phyloP scores from a whole-genome alignment of 2,113 vertebrate species.

The Heloderma charlesbogerti region DNA sequence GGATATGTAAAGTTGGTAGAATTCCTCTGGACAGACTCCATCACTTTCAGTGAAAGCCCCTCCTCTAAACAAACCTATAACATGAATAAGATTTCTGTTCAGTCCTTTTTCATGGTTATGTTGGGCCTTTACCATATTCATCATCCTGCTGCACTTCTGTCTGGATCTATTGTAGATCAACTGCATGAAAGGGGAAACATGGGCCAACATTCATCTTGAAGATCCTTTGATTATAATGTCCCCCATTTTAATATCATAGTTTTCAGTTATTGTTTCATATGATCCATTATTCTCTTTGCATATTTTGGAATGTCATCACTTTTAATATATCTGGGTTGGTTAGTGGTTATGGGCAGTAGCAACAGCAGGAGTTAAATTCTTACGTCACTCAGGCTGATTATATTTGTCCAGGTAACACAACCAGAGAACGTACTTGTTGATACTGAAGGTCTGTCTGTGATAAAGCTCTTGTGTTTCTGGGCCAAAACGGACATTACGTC shows the following conservation, averaged over 20 bases:
- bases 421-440: not conserved
- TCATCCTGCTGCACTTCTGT: not conserved
- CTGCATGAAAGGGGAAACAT: not conserved
- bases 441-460: not conserved
- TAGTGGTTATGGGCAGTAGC: not conserved
- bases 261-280: not conserved
- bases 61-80: not conserved
- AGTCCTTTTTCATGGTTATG: not conserved
- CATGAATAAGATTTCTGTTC: not conserved
- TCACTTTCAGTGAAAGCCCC: not conserved
- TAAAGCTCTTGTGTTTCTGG: not conserved
- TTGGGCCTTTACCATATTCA: not conserved
- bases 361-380: not conserved
- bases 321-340: not conserved
- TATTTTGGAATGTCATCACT: not conserved
- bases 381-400: not conserved
- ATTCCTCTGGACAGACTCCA: not conserved
- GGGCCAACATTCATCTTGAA: not conserved
- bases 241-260: not conserved
- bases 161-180: not conserved
- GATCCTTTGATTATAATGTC: not conserved
- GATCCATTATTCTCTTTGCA: not conserved
- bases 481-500: no score
- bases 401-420: not conserved
- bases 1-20: not conserved